Base-by-base conservation (phyloP, 2,888 invertebrate species). In the Troides aeacus region DNA sequence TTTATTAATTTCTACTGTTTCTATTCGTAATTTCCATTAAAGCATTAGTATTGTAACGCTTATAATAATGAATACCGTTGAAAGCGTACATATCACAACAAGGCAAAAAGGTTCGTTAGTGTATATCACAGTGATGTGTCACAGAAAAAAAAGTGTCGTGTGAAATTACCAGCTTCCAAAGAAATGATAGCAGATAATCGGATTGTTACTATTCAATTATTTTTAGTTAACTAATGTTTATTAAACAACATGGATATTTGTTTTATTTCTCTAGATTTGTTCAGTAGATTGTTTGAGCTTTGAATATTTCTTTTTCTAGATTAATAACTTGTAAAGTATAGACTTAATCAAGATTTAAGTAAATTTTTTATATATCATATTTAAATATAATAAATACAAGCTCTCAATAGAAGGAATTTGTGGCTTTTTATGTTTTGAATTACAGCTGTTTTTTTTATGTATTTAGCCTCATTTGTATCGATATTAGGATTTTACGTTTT, bases 121-220 rank as follows among this genome's bases (percentile, higher is more conserved):
- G 10, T 15, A 80, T 84, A 86, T 86, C 86, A 86, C 85, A 86
- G 85, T 78, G 76, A 78, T 73, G 78, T 78, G 73, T 78, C 78
- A 76, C 74, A 76, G 72, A 71, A 69, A 64, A 70, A 73, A 68
- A 71, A 46, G 12, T 42, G 12, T 12, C 15, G 46, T 46, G 15
- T 46, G 46, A 46, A 46, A 46, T 12, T 46, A 46, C 46, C 12
- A 12, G 46, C 46, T 62, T 53, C 10, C 53, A 53, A 8, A 53
- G 15, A n/a, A 53, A n/a, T 15, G 15, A 53, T n/a, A n/a, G n/a
- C 53, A 53, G 18, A 53, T n/a, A 53, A 18, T 18, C 18, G n/a
- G 6, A 53, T 7, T 12, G 18, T n/a, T n/a, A n/a, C 4, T 12
- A 53, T n/a, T n/a, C n/a, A n/a, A 6, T n/a, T 53, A 5, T 6